Evolutionary conservation across 2,797 vertebrate species (phyloP).

Genomic region (Bufotes viridis): DNA sequence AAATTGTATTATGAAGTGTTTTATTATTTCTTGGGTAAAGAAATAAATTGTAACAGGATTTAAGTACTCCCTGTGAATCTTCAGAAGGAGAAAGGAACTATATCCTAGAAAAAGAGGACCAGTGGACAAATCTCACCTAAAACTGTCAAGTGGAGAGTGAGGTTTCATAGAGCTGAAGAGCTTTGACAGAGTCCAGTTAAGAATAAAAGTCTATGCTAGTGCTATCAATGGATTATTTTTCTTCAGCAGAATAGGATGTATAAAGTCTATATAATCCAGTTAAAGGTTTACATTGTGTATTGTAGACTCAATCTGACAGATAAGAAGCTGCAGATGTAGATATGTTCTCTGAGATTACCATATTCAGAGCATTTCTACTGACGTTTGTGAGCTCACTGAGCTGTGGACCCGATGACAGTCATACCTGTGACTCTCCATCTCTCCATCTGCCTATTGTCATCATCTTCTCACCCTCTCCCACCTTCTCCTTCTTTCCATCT

Average conservation of each 20-base stretch:
- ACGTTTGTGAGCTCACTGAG: constrained; percentile 25
- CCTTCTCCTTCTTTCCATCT: constrained; percentile 48
- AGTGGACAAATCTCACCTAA: not conserved
- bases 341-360: not conserved
- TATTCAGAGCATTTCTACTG: constrained; percentile 18
- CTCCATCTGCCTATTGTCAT: constrained; percentile 54
- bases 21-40: too few species aligned
- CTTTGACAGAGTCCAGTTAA: not conserved
- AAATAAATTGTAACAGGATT: too few species aligned
- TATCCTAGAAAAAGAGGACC: not conserved
- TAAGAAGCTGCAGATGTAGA: not conserved
- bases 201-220: not conserved
- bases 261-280: not conserved
- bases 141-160: not conserved
- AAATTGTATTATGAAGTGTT: too few species aligned
- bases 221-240: not conserved
- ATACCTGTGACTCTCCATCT: constrained; percentile 54
- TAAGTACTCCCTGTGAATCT: too few species aligned
- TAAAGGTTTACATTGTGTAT: not conserved
- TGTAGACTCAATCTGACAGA: not conserved
- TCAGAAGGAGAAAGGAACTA: not conserved
- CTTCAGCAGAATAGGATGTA: not conserved
- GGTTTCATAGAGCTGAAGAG: not conserved
- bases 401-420: constrained; percentile 37
- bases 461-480: constrained; percentile 36